phyloP scores from a whole-genome alignment of 1,140 invertebrate genomes.

The Venturia canescens region DNA sequence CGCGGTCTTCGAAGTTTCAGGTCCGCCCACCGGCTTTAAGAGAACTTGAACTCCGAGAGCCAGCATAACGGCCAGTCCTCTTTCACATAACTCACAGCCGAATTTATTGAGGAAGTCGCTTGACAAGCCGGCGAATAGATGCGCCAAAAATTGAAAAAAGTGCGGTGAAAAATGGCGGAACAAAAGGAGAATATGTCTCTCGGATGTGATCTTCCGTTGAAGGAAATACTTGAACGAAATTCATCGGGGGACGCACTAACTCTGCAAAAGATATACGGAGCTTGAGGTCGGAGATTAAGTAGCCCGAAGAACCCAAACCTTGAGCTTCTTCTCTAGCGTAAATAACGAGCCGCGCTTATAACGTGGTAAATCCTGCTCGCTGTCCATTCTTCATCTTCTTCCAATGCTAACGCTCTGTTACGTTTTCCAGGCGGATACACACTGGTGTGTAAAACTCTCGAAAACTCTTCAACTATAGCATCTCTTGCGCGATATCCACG shows the following conservation, averaged over 20 bases:
- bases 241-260: slow-evolving; percentile 56
- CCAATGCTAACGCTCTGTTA: slow-evolving; percentile 33
- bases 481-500: too few relatives aligned
- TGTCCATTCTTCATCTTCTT: slow-evolving; percentile 28
- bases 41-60: neutral
- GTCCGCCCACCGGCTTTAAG: neutral
- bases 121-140: slow-evolving; percentile 23
- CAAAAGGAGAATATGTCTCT: neutral
- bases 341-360: slow-evolving; percentile 40
- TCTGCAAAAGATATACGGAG: slow-evolving; percentile 69
- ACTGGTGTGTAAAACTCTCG: slow-evolving; percentile 17
- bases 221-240: neutral
- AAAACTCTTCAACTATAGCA: neutral
- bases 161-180: neutral
- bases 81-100: slow-evolving; percentile 58
- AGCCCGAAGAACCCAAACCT: slow-evolving; percentile 50
- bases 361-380: slow-evolving; percentile 14
- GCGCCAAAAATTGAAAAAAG: neutral
- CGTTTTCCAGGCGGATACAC: slow-evolving; percentile 50
- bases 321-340: slow-evolving; percentile 38
- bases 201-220: neutral
- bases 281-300: slow-evolving; percentile 69
- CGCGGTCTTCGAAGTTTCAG: neutral
- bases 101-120: slow-evolving; percentile 64
- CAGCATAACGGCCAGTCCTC: slow-evolving; percentile 36